Evolutionary conservation across 2,888 invertebrate genomes (phyloP).

Genomic region (Resseliella maxima): DNA sequence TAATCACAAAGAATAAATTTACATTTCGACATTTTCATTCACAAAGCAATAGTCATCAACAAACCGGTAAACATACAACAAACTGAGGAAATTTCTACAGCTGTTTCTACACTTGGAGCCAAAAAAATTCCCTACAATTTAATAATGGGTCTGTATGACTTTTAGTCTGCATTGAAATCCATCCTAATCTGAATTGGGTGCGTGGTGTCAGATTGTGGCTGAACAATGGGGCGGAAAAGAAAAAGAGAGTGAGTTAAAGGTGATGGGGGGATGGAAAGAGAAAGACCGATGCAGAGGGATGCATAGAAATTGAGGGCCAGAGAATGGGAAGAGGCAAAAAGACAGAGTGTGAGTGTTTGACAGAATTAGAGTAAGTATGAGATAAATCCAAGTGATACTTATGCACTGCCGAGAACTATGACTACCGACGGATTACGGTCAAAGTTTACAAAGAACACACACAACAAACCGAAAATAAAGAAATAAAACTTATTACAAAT

Average conservation of each 20-base stretch:
- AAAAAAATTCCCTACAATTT: not conserved
- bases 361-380: too few species aligned
- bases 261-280: too few species aligned
- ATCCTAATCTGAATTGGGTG: not conserved
- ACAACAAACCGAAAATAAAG: not conserved
- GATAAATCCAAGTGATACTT: not conserved
- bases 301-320: not conserved
- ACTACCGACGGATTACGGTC: slow-evolving; percentile 12
- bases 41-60: not conserved
- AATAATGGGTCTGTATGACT: not conserved
- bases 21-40: slow-evolving; percentile 35
- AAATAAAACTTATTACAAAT: slow-evolving; percentile 39
- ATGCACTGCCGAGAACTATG: not conserved
- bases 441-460: not conserved
- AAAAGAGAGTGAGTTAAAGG: too few species aligned
- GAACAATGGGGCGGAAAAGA: too few species aligned
- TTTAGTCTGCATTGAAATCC: not conserved
- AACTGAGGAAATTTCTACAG: not conserved
- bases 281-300: too few species aligned
- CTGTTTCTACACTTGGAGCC: not conserved
- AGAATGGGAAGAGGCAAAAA: not conserved
- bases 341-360: not conserved
- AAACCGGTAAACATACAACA: not conserved
- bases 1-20: slow-evolving; percentile 51
- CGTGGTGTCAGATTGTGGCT: too few species aligned